Percentiles rank a stretch among this genome's conserved stretches.
Conservation (phyloP, 2,888 invertebrate genomes). For the Dryadula phaetusa region DNA sequence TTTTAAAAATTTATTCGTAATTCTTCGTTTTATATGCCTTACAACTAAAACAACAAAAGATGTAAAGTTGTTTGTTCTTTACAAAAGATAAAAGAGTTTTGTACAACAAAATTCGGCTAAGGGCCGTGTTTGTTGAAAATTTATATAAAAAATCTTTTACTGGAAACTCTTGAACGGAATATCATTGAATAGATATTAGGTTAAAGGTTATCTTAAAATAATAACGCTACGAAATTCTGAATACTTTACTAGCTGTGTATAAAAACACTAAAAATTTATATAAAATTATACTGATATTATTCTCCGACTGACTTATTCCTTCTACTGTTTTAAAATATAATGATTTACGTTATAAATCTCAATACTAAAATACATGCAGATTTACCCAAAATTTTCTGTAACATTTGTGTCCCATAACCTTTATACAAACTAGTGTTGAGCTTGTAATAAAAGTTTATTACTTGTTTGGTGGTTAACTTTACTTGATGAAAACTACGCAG, state of each 20-base stretch:
- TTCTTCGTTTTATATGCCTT: slow-evolving; percentile 33
- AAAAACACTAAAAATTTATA: too few species aligned
- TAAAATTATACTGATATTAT: too few species aligned
- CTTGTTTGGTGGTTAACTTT: slow-evolving; percentile 35
- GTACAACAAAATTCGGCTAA: slow-evolving; percentile 39
- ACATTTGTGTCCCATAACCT: neutral
- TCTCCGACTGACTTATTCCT: too few species aligned
- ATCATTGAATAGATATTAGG: slow-evolving; percentile 26
- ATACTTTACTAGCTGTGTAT: too few species aligned
- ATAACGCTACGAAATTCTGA: neutral
- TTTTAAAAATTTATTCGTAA: slow-evolving; percentile 35
- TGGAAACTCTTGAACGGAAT: slow-evolving; percentile 22
- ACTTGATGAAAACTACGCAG: slow-evolving; percentile 35
- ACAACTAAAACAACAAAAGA: slow-evolving; percentile 43
- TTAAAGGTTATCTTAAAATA: slow-evolving; percentile 6
- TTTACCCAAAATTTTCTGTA: neutral
- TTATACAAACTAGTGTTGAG: neutral
- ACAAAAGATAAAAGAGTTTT: slow-evolving; percentile 44
- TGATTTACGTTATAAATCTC: too few species aligned
- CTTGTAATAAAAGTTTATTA: slow-evolving; percentile 37
- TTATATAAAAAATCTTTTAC: slow-evolving; percentile 27
- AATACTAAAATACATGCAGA: neutral
- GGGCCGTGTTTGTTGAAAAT: slow-evolving; percentile 35
- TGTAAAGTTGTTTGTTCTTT: slow-evolving; percentile 43
- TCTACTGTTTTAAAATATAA: too few species aligned